Conservation (phyloP, 2,888 invertebrate genomes). For the Nomada flava region DNA sequence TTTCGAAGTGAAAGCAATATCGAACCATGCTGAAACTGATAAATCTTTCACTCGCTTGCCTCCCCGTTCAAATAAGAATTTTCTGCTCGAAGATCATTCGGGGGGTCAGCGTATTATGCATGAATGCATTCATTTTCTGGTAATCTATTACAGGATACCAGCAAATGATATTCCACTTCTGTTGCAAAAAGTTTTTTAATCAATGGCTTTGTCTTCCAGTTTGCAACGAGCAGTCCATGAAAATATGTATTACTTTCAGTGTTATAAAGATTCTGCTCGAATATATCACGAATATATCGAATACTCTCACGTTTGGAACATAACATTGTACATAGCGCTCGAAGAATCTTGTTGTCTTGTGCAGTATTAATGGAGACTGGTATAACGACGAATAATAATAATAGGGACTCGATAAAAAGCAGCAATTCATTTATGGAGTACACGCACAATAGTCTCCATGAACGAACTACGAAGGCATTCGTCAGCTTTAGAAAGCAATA, state of each 20-base stretch:
- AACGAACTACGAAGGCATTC: no score
- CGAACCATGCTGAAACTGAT: slow-evolving; percentile 46
- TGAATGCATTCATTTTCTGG: slow-evolving; percentile 20
- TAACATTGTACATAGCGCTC: neutral
- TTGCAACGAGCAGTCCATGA: no score
- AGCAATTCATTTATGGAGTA: neutral
- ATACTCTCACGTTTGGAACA: neutral
- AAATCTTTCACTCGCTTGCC: slow-evolving; percentile 35
- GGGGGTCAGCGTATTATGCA: slow-evolving; percentile 34
- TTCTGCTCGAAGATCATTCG: slow-evolving; percentile 21
- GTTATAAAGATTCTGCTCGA: no score
- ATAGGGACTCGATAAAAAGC: slow-evolving; percentile 2
- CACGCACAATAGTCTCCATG: no score
- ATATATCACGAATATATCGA: neutral
- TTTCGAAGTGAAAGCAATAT: slow-evolving; percentile 46
- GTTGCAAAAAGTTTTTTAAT: no score
- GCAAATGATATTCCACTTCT: neutral
- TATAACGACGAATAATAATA: slow-evolving; percentile 16
- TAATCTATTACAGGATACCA: neutral
- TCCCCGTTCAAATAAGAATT: slow-evolving; percentile 18
- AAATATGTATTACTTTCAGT: no score
- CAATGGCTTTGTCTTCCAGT: no score
- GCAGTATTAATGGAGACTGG: slow-evolving; percentile 3
- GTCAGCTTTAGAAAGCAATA: no score
- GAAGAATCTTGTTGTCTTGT: neutral